Base-by-base conservation (phyloP, 1,140 invertebrate species). In the Hycleus phaleratus region DNA sequence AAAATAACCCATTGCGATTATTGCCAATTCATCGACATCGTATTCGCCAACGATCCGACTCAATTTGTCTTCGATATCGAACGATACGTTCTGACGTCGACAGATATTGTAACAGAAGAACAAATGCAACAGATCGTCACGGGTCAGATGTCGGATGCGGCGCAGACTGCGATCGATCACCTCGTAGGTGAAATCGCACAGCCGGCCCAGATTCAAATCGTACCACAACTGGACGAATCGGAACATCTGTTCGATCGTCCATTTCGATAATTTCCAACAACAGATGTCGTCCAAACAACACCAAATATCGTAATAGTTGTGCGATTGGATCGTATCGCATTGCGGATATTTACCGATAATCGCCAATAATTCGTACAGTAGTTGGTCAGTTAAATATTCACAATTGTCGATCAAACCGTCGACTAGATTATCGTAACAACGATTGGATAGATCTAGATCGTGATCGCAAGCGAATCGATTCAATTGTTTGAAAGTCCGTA, bases 1-100 rank as follows among this genome's bases (percentile, higher is more conserved):
- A 56, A 84, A 84, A 64, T 81, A 85, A 0, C 78, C 80, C 71
- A 84, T 76, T 10, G 77, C 73, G 50, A 82, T 67, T 6, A 85
- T 73, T 9, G 73, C 78, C 18, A 85, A 39, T 68, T 86, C 83
- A 51, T 79, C 71, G 0, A 78, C 53, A 2, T 65, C 72, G 62
- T 84, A 73, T 4, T 78, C 62, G 8, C 77, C 49, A 3, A 81
- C 50, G 52, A 69, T 68, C 7, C 74, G 61, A 18, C 74, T 66
- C 2, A 83, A 53, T 25, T 67, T 68, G 57, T 71, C 68, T 62
- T 85, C 81, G 11, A 81, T 70, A 50, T 83, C 79, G 55, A 80
- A 82, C 71, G 76, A 72, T 11, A 79, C 66, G 6, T 69, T 56
- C 3, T 71, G 59, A 7, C 65, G 71, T 3, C 79, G 63, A 32